Evolutionary conservation across 2,888 invertebrate genomes (phyloP).

Genomic region (Noctuana brunneofusca): DNA sequence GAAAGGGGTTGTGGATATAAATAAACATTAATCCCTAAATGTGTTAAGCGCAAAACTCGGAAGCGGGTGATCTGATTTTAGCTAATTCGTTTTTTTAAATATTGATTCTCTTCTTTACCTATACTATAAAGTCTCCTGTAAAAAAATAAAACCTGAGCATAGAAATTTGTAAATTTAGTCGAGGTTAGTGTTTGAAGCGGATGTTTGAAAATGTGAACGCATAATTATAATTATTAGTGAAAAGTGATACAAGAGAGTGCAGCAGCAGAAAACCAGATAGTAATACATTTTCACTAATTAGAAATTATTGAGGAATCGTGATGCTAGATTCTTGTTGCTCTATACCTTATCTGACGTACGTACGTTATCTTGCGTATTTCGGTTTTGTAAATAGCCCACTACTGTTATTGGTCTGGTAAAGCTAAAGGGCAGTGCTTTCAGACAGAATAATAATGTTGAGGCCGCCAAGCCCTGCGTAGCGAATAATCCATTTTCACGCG

Average conservation of each 20-base stretch:
- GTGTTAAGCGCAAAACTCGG: too few species aligned
- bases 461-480: constrained; percentile 35
- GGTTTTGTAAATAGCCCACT: constrained; percentile 11
- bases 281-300: background rate
- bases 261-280: background rate
- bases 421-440: constrained; percentile 35
- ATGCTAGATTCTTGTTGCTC: background rate
- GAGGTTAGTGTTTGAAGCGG: background rate
- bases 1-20: too few species aligned
- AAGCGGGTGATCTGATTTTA: too few species aligned
- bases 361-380: background rate
- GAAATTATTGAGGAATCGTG: background rate
- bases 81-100: constrained; percentile 6
- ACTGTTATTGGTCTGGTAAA: constrained; percentile 22
- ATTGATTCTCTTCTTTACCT: too few species aligned
- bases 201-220: background rate
- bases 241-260: too few species aligned
- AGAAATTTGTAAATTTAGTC: background rate
- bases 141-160: background rate
- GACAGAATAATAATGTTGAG: constrained; percentile 33
- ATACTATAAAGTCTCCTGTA: too few species aligned
- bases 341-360: background rate
- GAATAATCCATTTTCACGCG: constrained; percentile 38
- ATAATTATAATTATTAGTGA: too few species aligned
- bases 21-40: too few species aligned